Evolutionary conservation across 2,797 vertebrate genomes (phyloP).

Genomic region (Macroramphosus scolopax): DNA sequence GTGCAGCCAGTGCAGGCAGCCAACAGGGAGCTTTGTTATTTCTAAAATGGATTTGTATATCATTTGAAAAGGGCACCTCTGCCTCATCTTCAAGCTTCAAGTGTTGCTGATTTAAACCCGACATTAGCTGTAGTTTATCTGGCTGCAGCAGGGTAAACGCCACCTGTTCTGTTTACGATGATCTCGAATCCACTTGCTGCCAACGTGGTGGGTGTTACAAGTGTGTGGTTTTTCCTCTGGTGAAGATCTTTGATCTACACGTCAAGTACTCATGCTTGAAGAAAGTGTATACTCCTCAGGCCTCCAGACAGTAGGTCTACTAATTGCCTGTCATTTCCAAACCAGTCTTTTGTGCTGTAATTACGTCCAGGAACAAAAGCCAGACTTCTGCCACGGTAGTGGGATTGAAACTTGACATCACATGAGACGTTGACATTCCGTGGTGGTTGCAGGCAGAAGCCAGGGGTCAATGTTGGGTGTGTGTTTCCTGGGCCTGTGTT

Average conservation of each 20-base stretch:
- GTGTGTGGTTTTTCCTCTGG: constrained; percentile 39
- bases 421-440: constrained; percentile 31
- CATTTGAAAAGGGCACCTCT: constrained; percentile 32
- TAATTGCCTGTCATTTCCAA: constrained; percentile 74
- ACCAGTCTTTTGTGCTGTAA: constrained; percentile 68
- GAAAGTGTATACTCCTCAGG: constrained; percentile 50
- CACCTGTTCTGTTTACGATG: constrained; percentile 50
- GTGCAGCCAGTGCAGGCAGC: constrained; percentile 4
- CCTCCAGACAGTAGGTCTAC: constrained; percentile 62
- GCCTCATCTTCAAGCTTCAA: too few relatives aligned
- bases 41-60: constrained; percentile 36
- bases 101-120: constrained; percentile 1
- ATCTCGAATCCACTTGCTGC: constrained; percentile 35
- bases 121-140: constrained; percentile 13
- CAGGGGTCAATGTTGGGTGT: constrained; percentile 1
- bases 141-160: constrained; percentile 22
- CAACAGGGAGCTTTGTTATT: constrained; percentile 28
- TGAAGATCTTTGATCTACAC: constrained; percentile 52
- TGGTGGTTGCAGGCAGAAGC: constrained; percentile 24
- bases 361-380: constrained; percentile 66
- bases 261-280: constrained; percentile 37
- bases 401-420: constrained; percentile 26
- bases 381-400: constrained; percentile 48
- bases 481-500: too few relatives aligned
- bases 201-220: constrained; percentile 26